Base-by-base conservation (phyloP, 2,113 vertebrate genomes). In the Trichomycterus rosablanca region DNA sequence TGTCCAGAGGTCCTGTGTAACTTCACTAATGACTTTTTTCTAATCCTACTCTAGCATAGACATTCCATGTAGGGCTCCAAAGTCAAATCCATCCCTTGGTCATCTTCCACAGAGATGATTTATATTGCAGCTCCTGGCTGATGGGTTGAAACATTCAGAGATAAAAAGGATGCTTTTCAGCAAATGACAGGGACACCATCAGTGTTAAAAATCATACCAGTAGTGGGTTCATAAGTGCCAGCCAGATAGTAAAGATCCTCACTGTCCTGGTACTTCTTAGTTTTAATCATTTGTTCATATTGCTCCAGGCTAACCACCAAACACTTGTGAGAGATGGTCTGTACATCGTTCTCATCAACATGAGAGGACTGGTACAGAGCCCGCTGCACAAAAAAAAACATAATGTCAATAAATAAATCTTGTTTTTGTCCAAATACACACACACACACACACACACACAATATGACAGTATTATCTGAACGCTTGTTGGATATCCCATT, bases 211-310 rank as follows among this genome's bases (percentile, higher is more conserved):
- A 99, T 98, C 94, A 99, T 98, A 80, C 96, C 96, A 0, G 96
- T 98, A 67, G 96, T 98, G 78, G 96, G 96, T 72, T 99, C 96
- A 0, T 99, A 99, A 56, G 94, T 98, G 74, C 96, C 96, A 1
- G 95, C 96, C 76, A 98, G 89, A 87, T 99, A 97, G 89, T 98
- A 99, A 45, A 99, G 92, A 76, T 97, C 96, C 76, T 99, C 95
- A 30, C 94, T 96, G 86, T 99, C 95, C 56, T 97, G 93, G 67
- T 97, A 93, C 78, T 94, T 97, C 74, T 96, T 96, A 0, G 92
- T 97, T 86, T 93, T 94, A 16, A 92, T 86, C 95, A 98, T 97
- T 86, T 94, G 92, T 77, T 99, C 94, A 0, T 99, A 99, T 10
- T 98, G 94, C 70, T 95, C 93, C 83, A 99, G 87, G 67, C 92